Base-by-base conservation (phyloP, 2,888 invertebrate genomes). In the Epinotia bilunana region DNA sequence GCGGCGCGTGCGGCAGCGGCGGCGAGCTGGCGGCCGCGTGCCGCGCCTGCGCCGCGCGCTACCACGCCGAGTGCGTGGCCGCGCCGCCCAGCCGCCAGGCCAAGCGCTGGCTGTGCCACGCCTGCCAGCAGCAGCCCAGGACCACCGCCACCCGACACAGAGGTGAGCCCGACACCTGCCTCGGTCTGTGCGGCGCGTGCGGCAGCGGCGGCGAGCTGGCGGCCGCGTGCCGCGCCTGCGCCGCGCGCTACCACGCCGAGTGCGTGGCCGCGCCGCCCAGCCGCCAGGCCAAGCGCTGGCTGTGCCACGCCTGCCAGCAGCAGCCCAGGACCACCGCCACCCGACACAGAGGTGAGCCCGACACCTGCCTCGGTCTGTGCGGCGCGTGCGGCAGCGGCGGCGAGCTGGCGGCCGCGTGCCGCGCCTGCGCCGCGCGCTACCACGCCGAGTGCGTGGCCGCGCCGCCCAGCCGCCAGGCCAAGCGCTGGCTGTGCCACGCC, bases 391-490 rank as follows among this genome's bases (percentile, higher is more conserved):
- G 95, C 75, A 95, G 95, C 79, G 96, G 95, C 75, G 97, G 97
- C 1, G 94, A 95, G 72, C 91, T 97, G 65, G 94, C 96, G 12
- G 92, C 91, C 33, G 20, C 76, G 74, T 97, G 97, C 84, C 94
- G 95, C 69, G 88, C 90, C 20, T 97, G 97, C 90, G 87, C 90
- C 3, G 90, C 91, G 70, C 91, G 95, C 78, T 97, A 95, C 90
- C 98, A 98, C 89, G 90, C 96, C 68, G 96, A 97, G 87, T 98
- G 98, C 88, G 89, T 88, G 62, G 90, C 95, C 61, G 95, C 95
- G 61, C 95, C 95, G 12, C 95, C 95, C 0, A 73, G 79, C 79
- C 90, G 93, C 83, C 83, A 89, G 82, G 91, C 92, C 80, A 86
- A 89, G 86, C 23, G 23, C 23, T 28, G 23, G 23, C 23, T 28